Evolutionary conservation across 2,797 vertebrate species (phyloP).

Genomic region (Manis crassicaudata): DNA sequence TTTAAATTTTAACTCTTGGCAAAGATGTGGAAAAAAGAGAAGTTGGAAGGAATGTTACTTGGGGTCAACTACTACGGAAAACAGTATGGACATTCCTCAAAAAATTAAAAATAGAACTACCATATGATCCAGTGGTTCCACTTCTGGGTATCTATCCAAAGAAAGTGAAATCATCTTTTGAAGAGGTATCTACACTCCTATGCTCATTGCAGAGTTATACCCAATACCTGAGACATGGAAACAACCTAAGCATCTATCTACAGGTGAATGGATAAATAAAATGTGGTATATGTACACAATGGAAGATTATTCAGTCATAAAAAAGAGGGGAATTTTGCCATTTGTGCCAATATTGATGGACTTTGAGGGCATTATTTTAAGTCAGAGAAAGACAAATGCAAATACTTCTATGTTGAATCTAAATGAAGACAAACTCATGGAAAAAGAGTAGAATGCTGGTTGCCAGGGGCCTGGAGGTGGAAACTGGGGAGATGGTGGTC

Average conservation of each 20-base stretch:
- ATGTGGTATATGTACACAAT: not conserved
- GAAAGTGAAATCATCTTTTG: not conserved
- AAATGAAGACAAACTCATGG: not conserved
- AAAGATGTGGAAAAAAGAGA: not conserved
- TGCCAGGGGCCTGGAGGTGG: not conserved
- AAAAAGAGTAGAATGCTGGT: not conserved
- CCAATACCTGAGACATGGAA: not conserved
- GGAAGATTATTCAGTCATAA: not conserved
- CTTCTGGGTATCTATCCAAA: not conserved
- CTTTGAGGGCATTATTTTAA: fast-evolving
- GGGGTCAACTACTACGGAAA: not conserved
- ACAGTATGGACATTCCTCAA: not conserved
- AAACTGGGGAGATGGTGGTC: not conserved
- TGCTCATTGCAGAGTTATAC: not conserved
- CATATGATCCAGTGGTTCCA: not conserved
- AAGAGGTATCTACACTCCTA: not conserved
- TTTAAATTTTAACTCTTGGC: not conserved
- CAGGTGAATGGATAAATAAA: not conserved
- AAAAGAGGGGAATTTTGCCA: not conserved
- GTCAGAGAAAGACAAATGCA: not conserved
- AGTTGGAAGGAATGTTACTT: not conserved
- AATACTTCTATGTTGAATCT: no score
- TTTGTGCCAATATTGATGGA: not conserved
- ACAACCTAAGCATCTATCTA: not conserved
- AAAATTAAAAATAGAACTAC: not conserved